Conservation (phyloP, 2,888 invertebrate genomes). For the Philopedon plagiatum region DNA sequence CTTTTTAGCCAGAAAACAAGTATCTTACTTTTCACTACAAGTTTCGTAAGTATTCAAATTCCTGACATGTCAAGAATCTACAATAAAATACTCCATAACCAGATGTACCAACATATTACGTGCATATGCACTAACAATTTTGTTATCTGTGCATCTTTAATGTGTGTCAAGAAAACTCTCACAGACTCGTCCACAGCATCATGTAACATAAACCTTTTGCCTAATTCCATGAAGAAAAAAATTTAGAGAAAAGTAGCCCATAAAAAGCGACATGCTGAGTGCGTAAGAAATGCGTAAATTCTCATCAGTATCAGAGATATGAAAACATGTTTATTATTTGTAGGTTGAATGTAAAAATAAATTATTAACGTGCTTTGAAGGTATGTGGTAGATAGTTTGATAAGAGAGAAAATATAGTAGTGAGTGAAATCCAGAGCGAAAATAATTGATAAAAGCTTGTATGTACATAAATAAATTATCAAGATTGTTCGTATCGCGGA, state of each 20-base stretch:
- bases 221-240: slow-evolving; percentile 45
- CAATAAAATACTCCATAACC: slow-evolving; percentile 25
- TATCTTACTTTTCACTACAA: neutral
- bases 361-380: neutral
- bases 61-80: neutral
- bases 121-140: slow-evolving; percentile 22
- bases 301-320: slow-evolving; percentile 41
- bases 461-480: too few species aligned
- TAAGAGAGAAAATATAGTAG: slow-evolving; percentile 8
- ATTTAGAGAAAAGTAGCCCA: slow-evolving; percentile 33
- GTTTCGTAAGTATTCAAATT: neutral
- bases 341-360: slow-evolving; percentile 22
- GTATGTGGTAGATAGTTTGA: neutral
- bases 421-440: too few species aligned
- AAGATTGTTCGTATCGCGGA: too few species aligned
- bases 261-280: slow-evolving; percentile 48
- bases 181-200: slow-evolving; percentile 45
- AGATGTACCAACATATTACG: slow-evolving; percentile 33
- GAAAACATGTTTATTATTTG: slow-evolving; percentile 40
- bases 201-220: slow-evolving; percentile 46
- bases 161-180: slow-evolving; percentile 47
- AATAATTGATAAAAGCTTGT: neutral
- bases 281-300: slow-evolving; percentile 33
- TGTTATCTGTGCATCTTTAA: slow-evolving; percentile 48
- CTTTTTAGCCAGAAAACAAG: too few species aligned